phyloP scores from a whole-genome alignment of 2,797 vertebrate genomes.

The Enteromius fasciolatus region DNA sequence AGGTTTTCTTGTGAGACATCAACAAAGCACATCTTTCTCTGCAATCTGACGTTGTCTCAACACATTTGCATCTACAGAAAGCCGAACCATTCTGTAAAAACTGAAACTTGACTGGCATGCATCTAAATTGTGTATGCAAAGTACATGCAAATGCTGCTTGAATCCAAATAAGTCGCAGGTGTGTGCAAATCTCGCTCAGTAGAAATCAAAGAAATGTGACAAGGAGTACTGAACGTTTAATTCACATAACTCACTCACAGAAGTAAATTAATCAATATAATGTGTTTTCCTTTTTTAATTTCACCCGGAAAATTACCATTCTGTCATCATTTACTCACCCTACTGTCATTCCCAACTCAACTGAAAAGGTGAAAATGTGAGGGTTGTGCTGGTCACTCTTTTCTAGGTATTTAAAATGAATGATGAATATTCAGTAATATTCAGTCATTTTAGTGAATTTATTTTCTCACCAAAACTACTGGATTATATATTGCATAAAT shows the following conservation, averaged over 20 bases:
- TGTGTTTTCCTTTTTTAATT: background rate
- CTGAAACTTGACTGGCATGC: background rate
- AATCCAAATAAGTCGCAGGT: background rate
- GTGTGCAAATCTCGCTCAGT: background rate
- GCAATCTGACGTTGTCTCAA: background rate
- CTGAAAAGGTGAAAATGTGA: background rate
- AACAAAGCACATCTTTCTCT: background rate
- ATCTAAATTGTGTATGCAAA: slow-evolving; percentile 37
- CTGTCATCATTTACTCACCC: background rate
- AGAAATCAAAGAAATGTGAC: background rate
- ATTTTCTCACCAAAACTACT: background rate
- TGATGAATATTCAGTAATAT: too few species aligned
- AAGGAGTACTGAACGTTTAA: too few species aligned
- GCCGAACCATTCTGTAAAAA: background rate
- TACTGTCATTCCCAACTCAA: background rate
- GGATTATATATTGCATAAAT: background rate
- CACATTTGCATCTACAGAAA: background rate
- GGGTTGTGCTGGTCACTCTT: background rate
- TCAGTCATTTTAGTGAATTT: background rate
- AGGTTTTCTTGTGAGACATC: background rate
- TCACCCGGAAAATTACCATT: background rate
- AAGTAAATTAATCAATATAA: background rate
- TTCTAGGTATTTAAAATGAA: background rate
- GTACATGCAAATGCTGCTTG: slow-evolving; percentile 6
- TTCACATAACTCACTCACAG: background rate